phyloP scores from a whole-genome alignment of 2,113 vertebrate species.

The Peromyscus polionotus region DNA sequence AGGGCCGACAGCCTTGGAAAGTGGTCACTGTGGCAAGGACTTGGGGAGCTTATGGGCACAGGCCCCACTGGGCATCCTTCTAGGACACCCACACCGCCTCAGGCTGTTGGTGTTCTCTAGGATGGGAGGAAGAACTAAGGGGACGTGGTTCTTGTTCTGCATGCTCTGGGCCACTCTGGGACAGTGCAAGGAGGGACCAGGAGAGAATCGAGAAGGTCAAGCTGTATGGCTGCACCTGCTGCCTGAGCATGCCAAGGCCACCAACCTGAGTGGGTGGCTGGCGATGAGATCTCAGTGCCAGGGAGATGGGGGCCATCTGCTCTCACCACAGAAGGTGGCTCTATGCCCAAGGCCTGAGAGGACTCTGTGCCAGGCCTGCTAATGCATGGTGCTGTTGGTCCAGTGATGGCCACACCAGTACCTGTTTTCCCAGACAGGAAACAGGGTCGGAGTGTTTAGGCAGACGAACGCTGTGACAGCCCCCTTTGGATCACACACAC shows the following conservation, averaged over 20 bases:
- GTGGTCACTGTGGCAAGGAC: background rate
- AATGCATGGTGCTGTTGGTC: background rate
- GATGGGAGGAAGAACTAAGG: background rate
- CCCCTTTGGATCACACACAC: background rate
- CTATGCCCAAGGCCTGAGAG: constrained; percentile 8
- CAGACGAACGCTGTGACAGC: background rate
- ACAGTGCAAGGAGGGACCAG: background rate
- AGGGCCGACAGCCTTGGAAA: background rate
- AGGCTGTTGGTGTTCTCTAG: background rate
- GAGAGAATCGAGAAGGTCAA: constrained; percentile 17
- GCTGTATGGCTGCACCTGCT: background rate
- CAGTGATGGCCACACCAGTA: background rate
- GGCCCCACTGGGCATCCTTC: background rate
- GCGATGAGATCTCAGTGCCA: constrained; percentile 65
- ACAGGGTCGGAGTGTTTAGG: background rate
- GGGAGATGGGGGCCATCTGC: constrained; percentile 75
- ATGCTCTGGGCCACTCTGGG: background rate
- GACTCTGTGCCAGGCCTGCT: constrained; percentile 36
- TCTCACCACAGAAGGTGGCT: constrained; percentile 56
- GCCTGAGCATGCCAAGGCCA: constrained; percentile 47
- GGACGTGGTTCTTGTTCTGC: background rate
- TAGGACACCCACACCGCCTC: too few relatives aligned
- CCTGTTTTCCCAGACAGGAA: constrained; percentile 44
- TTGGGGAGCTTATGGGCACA: background rate
- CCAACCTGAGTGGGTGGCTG: constrained; percentile 56